A percentile compares a stretch with the other conserved stretches of the same genome.
Evolutionary conservation across 2,797 vertebrate species (phyloP).

Genomic region (Anguilla anguilla): DNA sequence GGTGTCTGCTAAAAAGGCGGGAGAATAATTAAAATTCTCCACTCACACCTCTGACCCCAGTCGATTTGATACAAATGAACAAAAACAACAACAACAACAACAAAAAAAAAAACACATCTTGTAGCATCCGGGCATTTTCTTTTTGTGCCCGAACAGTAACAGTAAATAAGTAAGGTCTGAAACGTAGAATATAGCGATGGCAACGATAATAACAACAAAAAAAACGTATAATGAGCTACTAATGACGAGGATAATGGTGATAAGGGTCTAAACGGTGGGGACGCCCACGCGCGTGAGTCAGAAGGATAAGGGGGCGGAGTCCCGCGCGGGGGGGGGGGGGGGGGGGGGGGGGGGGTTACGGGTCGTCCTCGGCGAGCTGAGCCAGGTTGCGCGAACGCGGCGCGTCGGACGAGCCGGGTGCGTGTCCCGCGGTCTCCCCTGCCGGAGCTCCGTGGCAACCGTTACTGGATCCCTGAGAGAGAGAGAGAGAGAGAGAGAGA

Average conservation of each 20-base stretch:
- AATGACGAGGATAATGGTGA: neutral
- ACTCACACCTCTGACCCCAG: conserved; percentile 44
- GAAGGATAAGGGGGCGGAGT: neutral
- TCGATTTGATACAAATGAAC: conserved; percentile 41
- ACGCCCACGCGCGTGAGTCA: conserved; percentile 39
- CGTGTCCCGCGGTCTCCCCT: conserved; percentile 58
- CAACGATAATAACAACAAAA: conserved; percentile 5
- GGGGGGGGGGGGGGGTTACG: conserved; percentile 68
- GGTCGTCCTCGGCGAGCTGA: conserved; percentile 85
- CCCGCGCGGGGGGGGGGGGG: neutral
- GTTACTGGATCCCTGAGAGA: conserved; percentile 70
- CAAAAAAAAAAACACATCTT: conserved; percentile 38
- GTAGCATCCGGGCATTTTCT: conserved; percentile 32
- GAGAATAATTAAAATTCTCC: conserved; percentile 48
- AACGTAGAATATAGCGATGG: conserved; percentile 21
- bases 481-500: conserved; percentile 34
- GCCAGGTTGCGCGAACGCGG: conserved; percentile 79
- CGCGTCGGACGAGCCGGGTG: conserved; percentile 57
- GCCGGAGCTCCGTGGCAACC: conserved; percentile 60
- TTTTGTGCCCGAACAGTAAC: conserved; percentile 41
- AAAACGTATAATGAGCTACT: conserved; percentile 27
- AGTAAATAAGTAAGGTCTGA: conserved; percentile 21
- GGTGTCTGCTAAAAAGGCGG: conserved; percentile 52
- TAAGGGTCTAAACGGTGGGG: conserved; percentile 40
- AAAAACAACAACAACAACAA: conserved; percentile 23